Evolutionary conservation across 2,113 vertebrate genomes (phyloP).

Genomic region (Coreoperca whiteheadi): DNA sequence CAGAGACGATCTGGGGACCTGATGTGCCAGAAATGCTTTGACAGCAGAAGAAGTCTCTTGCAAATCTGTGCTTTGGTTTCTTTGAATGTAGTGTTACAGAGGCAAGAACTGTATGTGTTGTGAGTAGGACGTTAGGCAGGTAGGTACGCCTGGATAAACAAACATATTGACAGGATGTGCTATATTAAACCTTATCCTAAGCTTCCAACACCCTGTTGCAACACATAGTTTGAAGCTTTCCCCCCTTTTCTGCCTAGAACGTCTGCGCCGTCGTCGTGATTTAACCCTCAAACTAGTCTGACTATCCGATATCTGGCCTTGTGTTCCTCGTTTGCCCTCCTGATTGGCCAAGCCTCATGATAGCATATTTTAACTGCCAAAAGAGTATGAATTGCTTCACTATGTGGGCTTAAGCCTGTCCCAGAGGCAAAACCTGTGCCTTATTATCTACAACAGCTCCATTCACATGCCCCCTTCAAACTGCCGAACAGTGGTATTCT

Average conservation of each 20-base stretch:
- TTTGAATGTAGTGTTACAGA: constrained; percentile 10
- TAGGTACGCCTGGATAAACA: constrained; percentile 38
- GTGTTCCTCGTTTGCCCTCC: not conserved
- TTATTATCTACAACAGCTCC: constrained; percentile 31
- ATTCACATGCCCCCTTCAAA: constrained; percentile 21
- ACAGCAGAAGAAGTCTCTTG: constrained; percentile 20
- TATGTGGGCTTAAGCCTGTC: not conserved
- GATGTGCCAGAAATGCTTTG: constrained; percentile 35
- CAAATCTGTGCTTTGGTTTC: constrained; percentile 22
- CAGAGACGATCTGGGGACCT: constrained; percentile 35
- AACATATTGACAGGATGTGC: constrained; percentile 30
- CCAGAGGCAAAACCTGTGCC: not conserved
- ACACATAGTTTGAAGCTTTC: not conserved
- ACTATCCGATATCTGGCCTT: not conserved
- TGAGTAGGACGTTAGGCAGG: constrained; percentile 27
- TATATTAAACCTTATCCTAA: constrained; percentile 25
- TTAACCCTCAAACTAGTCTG: not conserved
- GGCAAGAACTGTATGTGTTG: constrained; percentile 12
- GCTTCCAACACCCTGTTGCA: constrained; percentile 1
- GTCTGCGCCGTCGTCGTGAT: not conserved
- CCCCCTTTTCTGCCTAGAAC: not conserved
- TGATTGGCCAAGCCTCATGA: constrained; percentile 2
- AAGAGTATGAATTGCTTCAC: not conserved
- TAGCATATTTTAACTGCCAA: not conserved
- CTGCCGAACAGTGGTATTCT: constrained; percentile 70